Evolutionary conservation across 92 coral and sea anemone genomes (phyloP), one percentile per base, ranked within the genome.

Genomic region (Actinostola sp.): DNA sequence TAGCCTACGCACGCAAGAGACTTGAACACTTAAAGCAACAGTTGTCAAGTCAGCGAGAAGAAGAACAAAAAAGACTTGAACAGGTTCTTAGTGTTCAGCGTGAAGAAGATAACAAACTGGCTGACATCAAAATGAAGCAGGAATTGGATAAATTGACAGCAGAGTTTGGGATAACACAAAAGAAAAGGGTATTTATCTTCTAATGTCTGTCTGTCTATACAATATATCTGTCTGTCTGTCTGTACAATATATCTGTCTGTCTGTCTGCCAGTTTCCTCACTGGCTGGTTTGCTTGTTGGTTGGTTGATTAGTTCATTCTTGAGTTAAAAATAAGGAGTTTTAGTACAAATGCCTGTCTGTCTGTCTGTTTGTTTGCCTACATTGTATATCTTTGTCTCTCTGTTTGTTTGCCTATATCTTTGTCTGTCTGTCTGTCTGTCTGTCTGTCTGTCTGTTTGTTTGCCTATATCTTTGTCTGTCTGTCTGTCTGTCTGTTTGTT

Each of bases 1-100:
- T 94, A 57, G 97, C 97, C 8, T 94, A 91, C 82, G 98, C 98
- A 14, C 97, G 97, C 32, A 91, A 94, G 77, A 85, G 95, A 70
- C 82, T 94, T 12, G 95, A 92, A 10, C 92, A 88, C 50, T 66
- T 94, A 44, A 85, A 89, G 32, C 90, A 86, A 25, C 77, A 92
- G 52, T 50, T 94, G 27, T 75, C 87, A 29, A 71, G 61, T 58
- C 93, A 89, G 15, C 79, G 93, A 34, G 72, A 83, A 16, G 87
- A 88, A 27, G 98, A 92, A 60, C 89, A 86, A 58, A 88, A 83
- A 81, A 78, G 96, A 67, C 82, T 94, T 49, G 90, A 82, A 29
- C 89, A 89, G 58, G 77, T 90, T 10, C 88, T 94, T 8, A 76
- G 78, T 38, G 84, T 91, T 0, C 98, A 94, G 74, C 80, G 87